Evolutionary conservation across 2,113 vertebrate species (phyloP).

Genomic region (Zosterops hypoxanthus): DNA sequence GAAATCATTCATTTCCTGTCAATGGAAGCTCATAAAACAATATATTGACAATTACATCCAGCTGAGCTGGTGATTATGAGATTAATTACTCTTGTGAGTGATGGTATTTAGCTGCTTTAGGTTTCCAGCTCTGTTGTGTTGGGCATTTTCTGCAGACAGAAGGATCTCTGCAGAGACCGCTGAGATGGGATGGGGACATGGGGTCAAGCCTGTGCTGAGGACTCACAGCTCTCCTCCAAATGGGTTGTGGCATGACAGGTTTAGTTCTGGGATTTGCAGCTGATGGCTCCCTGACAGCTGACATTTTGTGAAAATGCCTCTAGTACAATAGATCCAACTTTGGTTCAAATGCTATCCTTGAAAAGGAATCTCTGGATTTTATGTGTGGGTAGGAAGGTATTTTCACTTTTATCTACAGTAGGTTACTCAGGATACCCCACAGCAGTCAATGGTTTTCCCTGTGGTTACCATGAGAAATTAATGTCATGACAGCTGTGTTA

Average conservation of each 20-base stretch:
- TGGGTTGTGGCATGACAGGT: accelerated
- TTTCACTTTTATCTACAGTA: not conserved
- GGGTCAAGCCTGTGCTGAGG: not conserved
- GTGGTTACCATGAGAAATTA: not conserved
- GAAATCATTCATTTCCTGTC: conserved; percentile 56
- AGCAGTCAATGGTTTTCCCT: not conserved
- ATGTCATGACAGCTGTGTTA: accelerated
- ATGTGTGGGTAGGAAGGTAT: not conserved
- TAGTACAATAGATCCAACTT: not conserved
- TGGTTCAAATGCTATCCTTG: not conserved
- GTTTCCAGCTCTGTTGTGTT: not conserved
- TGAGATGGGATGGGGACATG: not conserved
- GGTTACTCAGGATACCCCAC: not conserved
- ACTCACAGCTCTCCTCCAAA: not conserved
- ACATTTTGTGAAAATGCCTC: not conserved
- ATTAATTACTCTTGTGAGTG: conserved; percentile 37
- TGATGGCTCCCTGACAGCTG: not conserved
- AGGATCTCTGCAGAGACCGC: not conserved
- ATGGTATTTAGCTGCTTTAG: not conserved
- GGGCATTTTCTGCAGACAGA: not conserved
- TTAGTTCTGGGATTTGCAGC: not conserved
- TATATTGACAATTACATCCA: conserved; percentile 41
- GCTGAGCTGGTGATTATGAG: conserved; percentile 46
- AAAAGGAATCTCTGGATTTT: not conserved
- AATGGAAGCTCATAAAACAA: conserved; percentile 41